Base-by-base conservation (phyloP, 2,797 vertebrate species). In the Enteromius radiatus region DNA sequence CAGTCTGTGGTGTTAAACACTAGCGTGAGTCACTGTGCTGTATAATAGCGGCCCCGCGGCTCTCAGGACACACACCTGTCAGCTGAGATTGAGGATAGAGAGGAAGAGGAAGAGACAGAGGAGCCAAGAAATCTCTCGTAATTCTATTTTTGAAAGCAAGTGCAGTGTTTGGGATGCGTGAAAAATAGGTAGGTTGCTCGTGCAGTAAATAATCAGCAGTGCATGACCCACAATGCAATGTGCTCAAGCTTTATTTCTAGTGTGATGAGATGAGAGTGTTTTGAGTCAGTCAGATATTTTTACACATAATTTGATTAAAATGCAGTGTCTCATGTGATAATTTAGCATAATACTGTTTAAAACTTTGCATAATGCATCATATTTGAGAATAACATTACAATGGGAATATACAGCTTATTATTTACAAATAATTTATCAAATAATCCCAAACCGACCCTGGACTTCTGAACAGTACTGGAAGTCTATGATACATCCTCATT, bases 41-140 rank as follows among this genome's bases (percentile, higher is more conserved):
- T 84, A 71, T 84, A 82, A 87, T 64, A 76, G 70, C 71, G 52
- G 33, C 63, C 43, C 80, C 80, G 76, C 70, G 76, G 70, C 71
- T 77, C 67, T 28, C 28, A 61, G 73, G 61, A 79, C 81, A 76
- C 63, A 52, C 70, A 63, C 78, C 84, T 36, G 73, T 81, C 81
- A 84, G 73, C 45, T 78, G 65, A 49, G 70, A 78, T 74, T 84
- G 85, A 84, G 78, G 78, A 5, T 8, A 14, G 56, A 59, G 26
- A 86, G 67, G 56, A 56, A 54, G 52, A 10, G 49, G 19, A 12
- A 23, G n/a, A 56, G 21, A 11, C 9, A 56, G 54, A 23, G n/a
- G 54, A 23, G 54, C 6, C 15, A 5, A 47, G 45, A 17, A 17
- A 45, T 47, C 15, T 17, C 4, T 47, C 5, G 1, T 5, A 47